Conservation (phyloP, 2,888 invertebrate species). For the Strigamia crassipes region DNA sequence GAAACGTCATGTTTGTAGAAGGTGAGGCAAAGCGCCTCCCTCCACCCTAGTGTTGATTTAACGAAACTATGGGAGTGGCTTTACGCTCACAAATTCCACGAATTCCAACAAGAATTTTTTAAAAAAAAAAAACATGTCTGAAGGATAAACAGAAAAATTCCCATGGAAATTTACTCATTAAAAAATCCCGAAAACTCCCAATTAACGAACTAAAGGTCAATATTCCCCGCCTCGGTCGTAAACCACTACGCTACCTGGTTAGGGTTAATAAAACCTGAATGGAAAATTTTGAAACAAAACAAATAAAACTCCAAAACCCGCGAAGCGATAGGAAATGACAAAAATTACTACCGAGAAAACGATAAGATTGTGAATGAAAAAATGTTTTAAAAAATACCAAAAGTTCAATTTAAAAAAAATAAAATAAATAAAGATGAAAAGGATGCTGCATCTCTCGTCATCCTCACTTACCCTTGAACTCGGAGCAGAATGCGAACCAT, state of each 20-base stretch:
- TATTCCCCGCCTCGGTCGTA: too few species aligned
- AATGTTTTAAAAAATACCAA: too few species aligned
- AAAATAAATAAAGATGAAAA: not conserved
- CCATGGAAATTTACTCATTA: not conserved
- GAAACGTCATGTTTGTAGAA: not conserved
- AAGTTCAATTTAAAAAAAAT: not conserved
- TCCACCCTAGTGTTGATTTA: not conserved
- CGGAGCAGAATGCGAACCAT: not conserved
- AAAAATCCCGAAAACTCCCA: too few species aligned
- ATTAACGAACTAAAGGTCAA: too few species aligned
- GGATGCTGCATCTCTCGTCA: not conserved
- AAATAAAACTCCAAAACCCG: too few species aligned
- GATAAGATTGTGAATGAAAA: too few species aligned
- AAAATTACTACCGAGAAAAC: too few species aligned
- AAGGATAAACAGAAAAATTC: not conserved
- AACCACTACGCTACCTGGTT: too few species aligned
- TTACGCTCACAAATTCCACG: not conserved
- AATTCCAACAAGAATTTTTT: not conserved
- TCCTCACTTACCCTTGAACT: not conserved
- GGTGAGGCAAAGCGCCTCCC: not conserved
- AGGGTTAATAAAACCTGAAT: too few species aligned
- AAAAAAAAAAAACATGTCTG: not conserved
- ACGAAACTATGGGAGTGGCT: not conserved
- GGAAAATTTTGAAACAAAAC: too few species aligned
- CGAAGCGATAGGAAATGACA: too few species aligned